Conservation (phyloP, 2,797 vertebrate genomes). For the Siniperca scherzeri region DNA sequence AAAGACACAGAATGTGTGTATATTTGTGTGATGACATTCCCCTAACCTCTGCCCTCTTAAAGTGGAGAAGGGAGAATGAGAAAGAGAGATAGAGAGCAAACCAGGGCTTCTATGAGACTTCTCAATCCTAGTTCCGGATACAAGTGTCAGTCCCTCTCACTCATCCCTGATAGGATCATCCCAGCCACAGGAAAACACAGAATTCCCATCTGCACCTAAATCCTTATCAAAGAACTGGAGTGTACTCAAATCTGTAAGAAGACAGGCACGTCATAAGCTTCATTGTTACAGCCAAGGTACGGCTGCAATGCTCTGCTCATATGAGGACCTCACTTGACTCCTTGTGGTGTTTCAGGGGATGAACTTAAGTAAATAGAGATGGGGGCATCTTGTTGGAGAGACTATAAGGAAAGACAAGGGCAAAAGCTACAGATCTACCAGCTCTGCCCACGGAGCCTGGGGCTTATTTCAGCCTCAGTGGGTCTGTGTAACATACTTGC, state of each 20-base stretch:
- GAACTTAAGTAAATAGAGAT: constrained; percentile 3
- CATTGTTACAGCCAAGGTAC: background rate
- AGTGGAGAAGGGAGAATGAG: background rate
- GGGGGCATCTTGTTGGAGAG: background rate
- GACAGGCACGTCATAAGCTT: constrained; percentile 14
- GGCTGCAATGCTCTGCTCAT: background rate
- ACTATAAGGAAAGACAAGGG: constrained; percentile 27
- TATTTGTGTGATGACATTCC: background rate
- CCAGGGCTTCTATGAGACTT: constrained; percentile 24
- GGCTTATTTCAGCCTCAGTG: constrained; percentile 12
- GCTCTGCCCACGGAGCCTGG: constrained; percentile 20
- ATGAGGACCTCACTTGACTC: constrained; percentile 2
- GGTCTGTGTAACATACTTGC: constrained; percentile 27
- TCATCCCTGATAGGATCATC: constrained; percentile 25
- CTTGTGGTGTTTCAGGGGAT: background rate
- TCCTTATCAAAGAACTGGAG: constrained; percentile 22
- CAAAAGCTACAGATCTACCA: constrained; percentile 13
- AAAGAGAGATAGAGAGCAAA: constrained; percentile 1
- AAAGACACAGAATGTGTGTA: background rate
- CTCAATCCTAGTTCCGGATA: constrained; percentile 20
- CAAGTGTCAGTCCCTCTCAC: constrained; percentile 18
- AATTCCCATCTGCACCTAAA: constrained; percentile 38
- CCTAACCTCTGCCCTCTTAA: background rate
- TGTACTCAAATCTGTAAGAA: constrained; percentile 24
- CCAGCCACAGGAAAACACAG: constrained; percentile 19